Evolutionary conservation across 2,113 vertebrate species (phyloP).

Genomic region (Dicerorhinus sumatrensis): DNA sequence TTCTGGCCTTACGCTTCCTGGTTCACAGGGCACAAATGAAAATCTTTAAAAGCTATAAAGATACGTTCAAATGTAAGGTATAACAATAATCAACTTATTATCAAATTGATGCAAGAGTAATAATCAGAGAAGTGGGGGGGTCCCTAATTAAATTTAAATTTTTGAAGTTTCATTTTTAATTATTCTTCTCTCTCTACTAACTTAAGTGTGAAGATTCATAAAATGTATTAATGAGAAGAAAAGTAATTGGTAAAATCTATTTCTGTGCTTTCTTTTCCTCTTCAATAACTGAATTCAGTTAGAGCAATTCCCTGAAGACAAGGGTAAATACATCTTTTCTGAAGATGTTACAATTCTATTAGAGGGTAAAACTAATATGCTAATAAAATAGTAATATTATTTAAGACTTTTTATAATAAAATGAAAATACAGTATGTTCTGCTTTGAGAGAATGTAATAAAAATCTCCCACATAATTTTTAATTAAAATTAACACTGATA

Average conservation of each 20-base stretch:
- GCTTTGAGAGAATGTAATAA: not conserved
- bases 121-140: not conserved
- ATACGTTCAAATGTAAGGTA: not conserved
- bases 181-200: not conserved
- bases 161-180: not conserved
- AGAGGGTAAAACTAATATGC: not conserved
- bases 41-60: not conserved
- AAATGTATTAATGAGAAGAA: not conserved
- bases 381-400: not conserved
- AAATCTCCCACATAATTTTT: not conserved
- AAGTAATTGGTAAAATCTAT: not conserved
- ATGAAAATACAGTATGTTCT: not conserved
- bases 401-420: not conserved
- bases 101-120: not conserved
- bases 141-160: not conserved
- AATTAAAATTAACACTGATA: constrained; percentile 69
- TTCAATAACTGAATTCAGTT: not conserved
- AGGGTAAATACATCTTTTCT: not conserved
- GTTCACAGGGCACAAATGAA: not conserved
- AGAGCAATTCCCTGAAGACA: not conserved
- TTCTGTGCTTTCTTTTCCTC: not conserved
- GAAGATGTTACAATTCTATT: not conserved
- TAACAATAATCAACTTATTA: not conserved
- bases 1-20: not conserved
- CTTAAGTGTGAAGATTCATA: constrained; percentile 25